Percentiles rank a stretch among this genome's conserved stretches.
Conservation (phyloP, 1,140 invertebrate genomes). For the Lasaia peninsularis region DNA sequence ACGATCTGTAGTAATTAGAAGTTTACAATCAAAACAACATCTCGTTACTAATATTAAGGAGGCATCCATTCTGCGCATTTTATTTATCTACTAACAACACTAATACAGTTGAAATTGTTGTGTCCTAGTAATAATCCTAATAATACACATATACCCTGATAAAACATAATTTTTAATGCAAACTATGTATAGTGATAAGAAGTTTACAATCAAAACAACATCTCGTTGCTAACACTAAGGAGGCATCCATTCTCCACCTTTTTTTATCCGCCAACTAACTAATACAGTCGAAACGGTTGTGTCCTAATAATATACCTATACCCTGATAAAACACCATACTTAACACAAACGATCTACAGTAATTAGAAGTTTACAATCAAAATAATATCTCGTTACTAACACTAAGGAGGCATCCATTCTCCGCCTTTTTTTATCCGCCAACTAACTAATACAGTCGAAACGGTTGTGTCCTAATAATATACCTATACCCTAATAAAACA, state of each 20-base stretch:
- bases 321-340: no score
- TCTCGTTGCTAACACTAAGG: slow-evolving; percentile 2
- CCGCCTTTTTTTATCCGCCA: slow-evolving; percentile 9
- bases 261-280: slow-evolving; percentile 9
- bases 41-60: not conserved
- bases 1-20: not conserved
- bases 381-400: not conserved
- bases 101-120: slow-evolving; percentile 1
- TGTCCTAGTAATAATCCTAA: no score
- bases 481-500: no score
- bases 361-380: not conserved
- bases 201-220: not conserved
- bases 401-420: not conserved
- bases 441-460: slow-evolving; percentile 3
- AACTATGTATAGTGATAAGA: not conserved
- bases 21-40: not conserved
- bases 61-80: not conserved
- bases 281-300: slow-evolving; percentile 9
- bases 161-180: no score
- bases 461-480: slow-evolving; percentile 4
- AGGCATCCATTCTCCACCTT: not conserved
- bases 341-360: no score
- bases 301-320: slow-evolving; percentile 4
- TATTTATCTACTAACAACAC: slow-evolving; percentile 11
- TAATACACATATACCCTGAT: no score